Evolutionary conservation across 2,113 vertebrate genomes (phyloP), one percentile per base, ranked within the genome.

Genomic region (Xiphorhynchus elegans): DNA sequence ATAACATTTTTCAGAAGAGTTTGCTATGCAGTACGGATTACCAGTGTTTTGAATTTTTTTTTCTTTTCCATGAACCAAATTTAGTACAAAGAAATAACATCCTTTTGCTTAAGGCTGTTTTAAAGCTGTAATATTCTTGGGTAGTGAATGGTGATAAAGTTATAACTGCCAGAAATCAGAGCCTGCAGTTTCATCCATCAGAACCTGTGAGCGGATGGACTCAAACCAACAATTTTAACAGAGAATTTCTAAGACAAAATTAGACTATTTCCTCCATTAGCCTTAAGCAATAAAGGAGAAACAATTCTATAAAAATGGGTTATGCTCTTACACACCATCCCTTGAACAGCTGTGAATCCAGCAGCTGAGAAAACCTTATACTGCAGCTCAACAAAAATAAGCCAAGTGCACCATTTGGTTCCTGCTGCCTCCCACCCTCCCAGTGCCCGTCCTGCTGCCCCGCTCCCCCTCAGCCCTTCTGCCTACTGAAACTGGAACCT

Each of bases 1-100:
- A 99, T 98, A 99, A 99, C 98, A 96, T 98, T 97, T 97, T 95
- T 97, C 97, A 97, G 94, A 97, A 98, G 95, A 97, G 96, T 98
- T 98, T 97, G 98, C 97, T 97, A 98, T 98, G 98, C 98, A 98
- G 98, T 97, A 96, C 97, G 93, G 98, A 98, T 98, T 97, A 98
- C 98, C 98, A 98, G 98, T 97, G 98, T 97, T 97, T 96, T 95
- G 95, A 95, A 80, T 68, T 79, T 89, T 94, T 90, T 93, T 94
- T 87, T 82, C 92, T 95, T 93, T 89, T 95, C 89, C 83, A 78
- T 62, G 87, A 97, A 97, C 96, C 97, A 90, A 96, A 98, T 97
- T 95, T 82, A 92, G 84, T 78, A 95, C 90, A 94, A 96, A 95
- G 96, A 98, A 96, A 96, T 92, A 93, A 96, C 97, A 97, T 97